Evolutionary conservation across 2,113 vertebrate genomes (phyloP).

Genomic region (Chrysochloris asiatica): DNA sequence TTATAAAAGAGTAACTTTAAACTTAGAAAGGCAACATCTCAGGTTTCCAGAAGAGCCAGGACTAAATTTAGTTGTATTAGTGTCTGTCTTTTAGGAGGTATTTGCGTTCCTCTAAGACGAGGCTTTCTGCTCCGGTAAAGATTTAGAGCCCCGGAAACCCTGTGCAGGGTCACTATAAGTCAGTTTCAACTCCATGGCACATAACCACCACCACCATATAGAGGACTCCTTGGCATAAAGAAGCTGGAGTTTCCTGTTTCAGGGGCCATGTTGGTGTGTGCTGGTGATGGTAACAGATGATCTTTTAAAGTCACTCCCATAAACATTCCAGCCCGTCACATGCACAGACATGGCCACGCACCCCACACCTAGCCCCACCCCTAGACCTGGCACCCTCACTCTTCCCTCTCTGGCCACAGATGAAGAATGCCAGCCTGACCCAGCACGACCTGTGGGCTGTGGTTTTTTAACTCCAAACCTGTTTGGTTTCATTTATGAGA

Average conservation of each 20-base stretch:
- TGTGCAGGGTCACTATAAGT: too few species aligned
- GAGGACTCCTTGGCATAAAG: background rate
- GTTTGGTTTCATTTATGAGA: constrained; percentile 12
- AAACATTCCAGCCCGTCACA: background rate
- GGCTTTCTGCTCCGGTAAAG: too few species aligned
- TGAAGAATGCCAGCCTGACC: background rate
- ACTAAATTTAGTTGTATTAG: background rate
- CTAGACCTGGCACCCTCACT: background rate
- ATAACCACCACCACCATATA: too few species aligned
- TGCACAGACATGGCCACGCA: background rate
- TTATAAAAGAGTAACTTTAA: background rate
- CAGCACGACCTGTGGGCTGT: background rate
- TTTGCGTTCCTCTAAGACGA: background rate
- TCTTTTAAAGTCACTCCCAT: background rate
- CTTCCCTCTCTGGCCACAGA: background rate
- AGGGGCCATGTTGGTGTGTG: background rate
- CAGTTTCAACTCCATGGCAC: too few species aligned
- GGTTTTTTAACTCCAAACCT: background rate
- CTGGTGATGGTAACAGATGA: background rate
- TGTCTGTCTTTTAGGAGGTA: background rate
- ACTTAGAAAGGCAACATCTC: background rate
- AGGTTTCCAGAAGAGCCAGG: background rate
- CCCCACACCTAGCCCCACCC: background rate
- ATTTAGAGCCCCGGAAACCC: too few species aligned
- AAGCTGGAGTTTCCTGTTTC: background rate